Percentiles rank a stretch among this genome's conserved stretches.
Conservation (phyloP, 2,888 invertebrate genomes). For the Dyspetes luteomarginatus region DNA sequence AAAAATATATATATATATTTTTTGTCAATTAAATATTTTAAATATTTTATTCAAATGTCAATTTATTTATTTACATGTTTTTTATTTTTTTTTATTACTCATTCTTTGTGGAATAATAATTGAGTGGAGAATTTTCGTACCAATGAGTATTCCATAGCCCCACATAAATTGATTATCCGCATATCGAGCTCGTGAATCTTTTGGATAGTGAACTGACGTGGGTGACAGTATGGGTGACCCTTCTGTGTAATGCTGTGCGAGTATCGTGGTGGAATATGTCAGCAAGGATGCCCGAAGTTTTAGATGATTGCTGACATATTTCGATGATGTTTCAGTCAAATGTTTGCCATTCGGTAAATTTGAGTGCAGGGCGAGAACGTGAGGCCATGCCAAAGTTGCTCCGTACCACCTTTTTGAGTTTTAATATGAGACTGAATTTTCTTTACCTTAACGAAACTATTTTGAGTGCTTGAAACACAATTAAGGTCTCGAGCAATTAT, state of each 20-base stretch:
- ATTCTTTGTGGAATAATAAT: too few relatives aligned
- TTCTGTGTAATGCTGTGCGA: constrained; percentile 54
- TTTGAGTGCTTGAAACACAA: too few relatives aligned
- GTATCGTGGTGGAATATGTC: constrained; percentile 68
- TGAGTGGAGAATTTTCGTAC: too few relatives aligned
- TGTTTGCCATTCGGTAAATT: constrained; percentile 67
- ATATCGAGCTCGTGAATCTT: constrained; percentile 52
- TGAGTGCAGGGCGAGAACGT: constrained; percentile 64
- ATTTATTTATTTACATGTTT: not conserved
- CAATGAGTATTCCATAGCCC: constrained; percentile 71
- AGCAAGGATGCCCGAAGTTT: constrained; percentile 64
- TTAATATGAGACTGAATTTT: too few relatives aligned
- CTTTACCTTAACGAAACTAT: too few relatives aligned
- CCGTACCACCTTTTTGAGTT: constrained; percentile 69
- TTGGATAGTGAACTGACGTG: constrained; percentile 67
- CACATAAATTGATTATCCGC: constrained; percentile 70
- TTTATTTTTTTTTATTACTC: not conserved
- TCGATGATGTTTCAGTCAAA: constrained; percentile 58
- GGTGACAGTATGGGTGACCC: constrained; percentile 69
- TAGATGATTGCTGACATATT: constrained; percentile 61
- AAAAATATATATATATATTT: not conserved
- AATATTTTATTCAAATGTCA: too few relatives aligned
- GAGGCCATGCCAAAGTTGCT: constrained; percentile 70
- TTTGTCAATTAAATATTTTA: not conserved
- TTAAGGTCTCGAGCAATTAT: too few relatives aligned